Base-by-base conservation (phyloP, 2,113 vertebrate genomes). In the Garra rufa region DNA sequence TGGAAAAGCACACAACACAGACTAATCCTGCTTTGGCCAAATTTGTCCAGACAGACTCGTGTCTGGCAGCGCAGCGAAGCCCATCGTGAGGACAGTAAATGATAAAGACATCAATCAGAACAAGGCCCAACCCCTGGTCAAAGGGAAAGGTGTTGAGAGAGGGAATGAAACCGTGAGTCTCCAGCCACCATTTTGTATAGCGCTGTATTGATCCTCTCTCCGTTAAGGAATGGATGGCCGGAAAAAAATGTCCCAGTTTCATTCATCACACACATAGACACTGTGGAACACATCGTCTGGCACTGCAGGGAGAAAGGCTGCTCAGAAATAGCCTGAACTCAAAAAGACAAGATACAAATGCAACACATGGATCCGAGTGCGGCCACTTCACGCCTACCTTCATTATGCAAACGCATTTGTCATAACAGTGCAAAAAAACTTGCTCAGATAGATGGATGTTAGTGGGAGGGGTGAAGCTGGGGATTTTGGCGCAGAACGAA, bases 151-250 rank as follows among this genome's bases (percentile, higher is more conserved):
- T 73, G 52, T 78, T 63, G 83, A 28, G 57, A 85, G 88, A 83
- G 73, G 52, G 30, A 88, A 89, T 77, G 85, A 43, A 78, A 73
- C 82, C 30, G 61, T 76, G 87, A 70, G 46, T 84, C 81, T 90
- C 83, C 1, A 84, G 89, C 88, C 90, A 90, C 90, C 92, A 91
- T 94, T 92, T 93, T 91, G 92, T 92, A 89, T 77, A 86, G 6
- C n/a, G 83, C 67, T 11, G 8, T 87, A 93, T 92, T 55, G 92
- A 94, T 94, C 87, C 88, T 84, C 70, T 84, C 83, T 78, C 88
- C 34, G 73, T 81, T 83, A 88, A 85, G 63, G 71, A 82, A 81
- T 82, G 59, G 30, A 34, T 52, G 19, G 43, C 19, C 79, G 44
- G 77, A 87, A 75, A 70, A 83, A 83, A 87, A 82, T 83, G 87